phyloP scores from a whole-genome alignment of 2,113 vertebrate species.

The Eurypyga helias region DNA sequence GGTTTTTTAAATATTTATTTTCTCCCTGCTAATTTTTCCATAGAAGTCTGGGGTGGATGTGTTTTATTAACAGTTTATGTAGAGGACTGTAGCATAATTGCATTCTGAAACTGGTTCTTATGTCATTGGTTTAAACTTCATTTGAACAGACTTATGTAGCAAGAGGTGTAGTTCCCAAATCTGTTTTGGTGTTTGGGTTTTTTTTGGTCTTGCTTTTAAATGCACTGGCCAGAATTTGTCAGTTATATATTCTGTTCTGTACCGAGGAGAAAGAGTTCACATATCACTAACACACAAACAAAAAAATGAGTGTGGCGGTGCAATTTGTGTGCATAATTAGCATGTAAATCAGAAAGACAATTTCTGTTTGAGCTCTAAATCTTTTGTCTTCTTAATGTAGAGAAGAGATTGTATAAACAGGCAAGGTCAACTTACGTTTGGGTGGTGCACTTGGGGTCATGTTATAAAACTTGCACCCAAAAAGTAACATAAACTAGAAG shows the following conservation, averaged over 20 bases:
- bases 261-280: background rate
- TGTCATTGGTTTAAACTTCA: background rate
- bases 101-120: background rate
- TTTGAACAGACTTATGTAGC: background rate
- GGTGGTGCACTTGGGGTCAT: background rate
- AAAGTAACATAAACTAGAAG: background rate
- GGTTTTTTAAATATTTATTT: background rate
- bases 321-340: background rate
- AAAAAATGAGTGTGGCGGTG: background rate
- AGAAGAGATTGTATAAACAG: background rate
- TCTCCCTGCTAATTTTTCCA: background rate
- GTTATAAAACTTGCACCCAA: background rate
- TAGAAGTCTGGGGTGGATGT: background rate
- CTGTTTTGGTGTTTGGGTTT: too few relatives aligned
- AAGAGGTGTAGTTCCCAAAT: background rate
- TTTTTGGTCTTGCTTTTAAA: background rate
- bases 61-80: background rate
- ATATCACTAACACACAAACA: rapidly evolving
- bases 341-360: background rate
- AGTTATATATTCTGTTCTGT: background rate
- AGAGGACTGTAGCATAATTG: background rate
- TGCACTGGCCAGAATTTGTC: background rate
- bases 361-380: background rate
- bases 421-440: background rate
- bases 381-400: background rate